Percentiles rank a stretch among this genome's conserved stretches.
phyloP scores from a whole-genome alignment of 2,888 invertebrate genomes.

The Byasa hedistus region DNA sequence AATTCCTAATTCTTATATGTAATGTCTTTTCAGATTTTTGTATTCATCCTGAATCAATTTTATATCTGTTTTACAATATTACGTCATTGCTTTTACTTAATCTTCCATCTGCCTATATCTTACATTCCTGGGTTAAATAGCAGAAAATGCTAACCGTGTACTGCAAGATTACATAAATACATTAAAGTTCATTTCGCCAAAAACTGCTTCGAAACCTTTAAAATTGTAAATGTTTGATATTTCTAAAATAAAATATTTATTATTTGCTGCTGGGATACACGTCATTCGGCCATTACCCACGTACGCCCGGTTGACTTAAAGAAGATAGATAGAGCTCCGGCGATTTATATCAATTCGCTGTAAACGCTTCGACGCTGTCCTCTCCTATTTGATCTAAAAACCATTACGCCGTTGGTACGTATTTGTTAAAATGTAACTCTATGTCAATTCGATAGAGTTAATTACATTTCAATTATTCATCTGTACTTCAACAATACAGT shows the following conservation, averaged over 20 bases:
- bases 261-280: conserved; percentile 43
- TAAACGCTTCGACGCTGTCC: conserved; percentile 59
- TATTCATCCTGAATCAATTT: no score
- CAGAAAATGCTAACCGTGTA: no score
- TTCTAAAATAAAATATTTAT: not conserved
- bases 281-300: conserved; percentile 59
- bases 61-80: no score
- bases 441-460: not conserved
- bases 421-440: conserved; percentile 5
- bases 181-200: no score
- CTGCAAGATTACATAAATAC: no score
- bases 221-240: not conserved
- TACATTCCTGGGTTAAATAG: no score
- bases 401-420: conserved; percentile 41
- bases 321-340: conserved; percentile 66
- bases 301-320: conserved; percentile 63
- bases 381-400: conserved; percentile 60
- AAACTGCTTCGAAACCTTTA: not conserved
- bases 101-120: no score
- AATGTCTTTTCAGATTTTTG: no score
- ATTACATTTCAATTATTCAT: not conserved
- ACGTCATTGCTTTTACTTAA: no score
- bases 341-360: conserved; percentile 77
- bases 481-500: not conserved
- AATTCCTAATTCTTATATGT: no score